Conservation (phyloP, 2,797 vertebrate species). For the Ispidina picta region DNA sequence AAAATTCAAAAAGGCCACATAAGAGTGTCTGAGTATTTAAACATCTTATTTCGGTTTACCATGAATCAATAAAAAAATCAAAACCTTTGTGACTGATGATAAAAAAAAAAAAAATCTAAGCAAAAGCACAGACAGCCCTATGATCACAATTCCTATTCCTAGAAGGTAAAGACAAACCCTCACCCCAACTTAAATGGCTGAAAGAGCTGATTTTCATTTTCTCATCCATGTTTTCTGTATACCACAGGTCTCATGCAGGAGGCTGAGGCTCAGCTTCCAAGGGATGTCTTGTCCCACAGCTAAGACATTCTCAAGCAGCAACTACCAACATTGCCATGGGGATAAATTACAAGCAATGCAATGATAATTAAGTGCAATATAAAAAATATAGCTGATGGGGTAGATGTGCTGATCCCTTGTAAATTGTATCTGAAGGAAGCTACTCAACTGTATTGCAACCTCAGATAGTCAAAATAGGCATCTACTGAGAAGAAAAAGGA, state of each 20-base stretch:
- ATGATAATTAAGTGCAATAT: neutral
- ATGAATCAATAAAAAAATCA: neutral
- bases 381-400: neutral
- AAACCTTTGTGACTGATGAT: neutral
- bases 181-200: neutral
- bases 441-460: neutral
- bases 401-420: neutral
- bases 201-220: neutral
- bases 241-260: neutral
- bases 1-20: neutral
- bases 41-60: neutral
- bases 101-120: constrained; percentile 15
- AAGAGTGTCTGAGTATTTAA: neutral
- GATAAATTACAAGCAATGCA: neutral
- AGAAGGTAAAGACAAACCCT: neutral
- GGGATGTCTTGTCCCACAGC: neutral
- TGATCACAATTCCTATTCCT: neutral
- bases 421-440: neutral
- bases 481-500: neutral
- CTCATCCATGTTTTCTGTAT: neutral
- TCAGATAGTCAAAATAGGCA: neutral
- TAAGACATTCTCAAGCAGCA: neutral
- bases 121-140: neutral
- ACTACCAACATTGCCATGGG: neutral
- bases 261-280: neutral